phyloP scores from a whole-genome alignment of 1,140 invertebrate species.

The Drosophila murphyi region DNA sequence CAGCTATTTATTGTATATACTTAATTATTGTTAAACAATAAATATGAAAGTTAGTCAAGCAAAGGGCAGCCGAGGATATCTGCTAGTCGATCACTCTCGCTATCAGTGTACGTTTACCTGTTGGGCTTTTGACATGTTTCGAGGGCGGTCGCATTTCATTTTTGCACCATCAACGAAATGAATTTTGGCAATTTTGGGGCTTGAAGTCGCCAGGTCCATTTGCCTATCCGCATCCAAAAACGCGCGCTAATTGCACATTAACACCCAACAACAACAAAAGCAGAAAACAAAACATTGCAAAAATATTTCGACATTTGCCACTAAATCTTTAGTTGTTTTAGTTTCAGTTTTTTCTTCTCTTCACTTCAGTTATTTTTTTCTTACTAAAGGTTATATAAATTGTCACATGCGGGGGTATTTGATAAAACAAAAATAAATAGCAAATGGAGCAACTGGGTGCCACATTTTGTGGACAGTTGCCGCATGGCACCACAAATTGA shows the following conservation, averaged over 20 bases:
- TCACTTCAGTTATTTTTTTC: conserved; percentile 30
- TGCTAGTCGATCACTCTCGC: not conserved
- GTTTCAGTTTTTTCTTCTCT: conserved; percentile 8
- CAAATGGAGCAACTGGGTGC: conserved; percentile 24
- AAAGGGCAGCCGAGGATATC: not conserved
- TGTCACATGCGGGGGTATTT: conserved; percentile 34
- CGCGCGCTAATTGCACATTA: conserved; percentile 70
- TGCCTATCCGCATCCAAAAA: not conserved
- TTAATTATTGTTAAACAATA: not conserved
- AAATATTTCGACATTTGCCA: conserved; percentile 60
- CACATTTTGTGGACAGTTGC: conserved; percentile 33
- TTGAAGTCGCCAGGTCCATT: not conserved
- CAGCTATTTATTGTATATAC: too few species aligned
- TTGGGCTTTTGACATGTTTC: conserved; percentile 3
- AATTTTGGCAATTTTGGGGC: conserved; percentile 25
- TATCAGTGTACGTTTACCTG: not conserved
- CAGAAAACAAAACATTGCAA: conserved; percentile 15
- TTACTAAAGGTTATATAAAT: conserved; percentile 74
- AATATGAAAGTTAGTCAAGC: not conserved
- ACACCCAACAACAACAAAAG: conserved; percentile 41
- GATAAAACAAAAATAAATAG: conserved; percentile 36
- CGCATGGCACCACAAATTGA: conserved; percentile 31
- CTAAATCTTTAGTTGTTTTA: conserved; percentile 59
- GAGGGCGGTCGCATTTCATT: conserved; percentile 35
- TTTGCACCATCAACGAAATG: conserved; percentile 32